Evolutionary conservation across 2,888 invertebrate genomes (phyloP).

Genomic region (Ochropacha duplaris): DNA sequence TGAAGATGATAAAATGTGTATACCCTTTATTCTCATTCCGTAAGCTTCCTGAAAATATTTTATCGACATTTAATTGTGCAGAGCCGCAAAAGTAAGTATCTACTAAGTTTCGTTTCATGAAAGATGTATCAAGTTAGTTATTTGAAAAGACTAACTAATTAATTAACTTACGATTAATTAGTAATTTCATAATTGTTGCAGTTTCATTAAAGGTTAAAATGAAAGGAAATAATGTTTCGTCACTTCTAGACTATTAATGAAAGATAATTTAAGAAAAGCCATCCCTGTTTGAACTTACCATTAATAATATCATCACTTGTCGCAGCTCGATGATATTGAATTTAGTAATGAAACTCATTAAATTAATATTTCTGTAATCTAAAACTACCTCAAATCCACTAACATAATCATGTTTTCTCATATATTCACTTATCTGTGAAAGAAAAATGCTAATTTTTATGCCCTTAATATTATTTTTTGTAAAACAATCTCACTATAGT

Average conservation of each 20-base stretch:
- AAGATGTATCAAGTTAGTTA: background rate
- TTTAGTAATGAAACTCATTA: conserved; percentile 34
- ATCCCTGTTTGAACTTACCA: conserved; percentile 34
- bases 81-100: no score
- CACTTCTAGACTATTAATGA: no score
- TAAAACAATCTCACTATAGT: no score
- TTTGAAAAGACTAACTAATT: background rate
- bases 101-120: background rate
- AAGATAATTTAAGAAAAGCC: no score
- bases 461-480: no score
- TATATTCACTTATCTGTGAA: conserved; percentile 40
- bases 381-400: conserved; percentile 27
- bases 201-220: no score
- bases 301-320: conserved; percentile 34
- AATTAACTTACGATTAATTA: no score
- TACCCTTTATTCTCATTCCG: conserved; percentile 51
- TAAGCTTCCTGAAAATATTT: conserved; percentile 53
- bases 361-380: conserved; percentile 34
- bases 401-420: conserved; percentile 40
- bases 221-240: no score
- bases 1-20: conserved; percentile 51
- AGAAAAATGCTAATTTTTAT: background rate
- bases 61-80: background rate
- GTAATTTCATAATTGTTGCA: no score
- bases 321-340: conserved; percentile 34